Base-by-base conservation (phyloP, 2,113 vertebrate genomes). In the Leiothrix lutea region DNA sequence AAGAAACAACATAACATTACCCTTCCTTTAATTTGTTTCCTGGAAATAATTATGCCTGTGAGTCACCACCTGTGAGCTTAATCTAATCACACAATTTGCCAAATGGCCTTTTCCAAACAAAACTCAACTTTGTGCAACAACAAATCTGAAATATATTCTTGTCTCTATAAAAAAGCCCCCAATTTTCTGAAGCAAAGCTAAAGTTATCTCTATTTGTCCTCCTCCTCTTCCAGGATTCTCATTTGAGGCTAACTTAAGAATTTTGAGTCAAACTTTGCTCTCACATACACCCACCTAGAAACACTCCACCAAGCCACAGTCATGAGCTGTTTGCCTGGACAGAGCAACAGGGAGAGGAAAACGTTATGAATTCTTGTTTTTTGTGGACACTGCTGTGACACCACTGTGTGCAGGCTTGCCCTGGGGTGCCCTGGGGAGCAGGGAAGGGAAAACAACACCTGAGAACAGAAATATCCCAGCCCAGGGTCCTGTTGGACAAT, bases 1-100 rank as follows among this genome's bases (percentile, higher is more conserved):
- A 57, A 87, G 50, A 91, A 92, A 88, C 31, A 83, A 61, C n/a
- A 5, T 12, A 69, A 33, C 29, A 26, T 85, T 64, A 80, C 13
- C 48, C 20, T 80, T 58, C 58, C 64, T 33, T 86, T 42, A 29
- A 50, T 83, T 92, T 88, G 35, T 58, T 95, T 95, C 95, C 91
- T 90, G 81, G 93, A 94, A 91, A 88, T 57, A 85, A 45, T 94
- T 66, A 47, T 20, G 28, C 48, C n/a, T 21, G 29, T 91, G 85
- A 95, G 58, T 91, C 93, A 96, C 70, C 33, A 23, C 74, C 70
- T 92, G 40, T 29, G 61, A 92, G 81, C 53, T 82, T 69, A 82
- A 26, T n/a, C 38, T 26, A 70, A 96, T 54, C 80, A 83, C 48
- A 51, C 4, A 19, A 51, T 73, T 92, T 88, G 22, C 86, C 3